phyloP scores from a whole-genome alignment of 2,113 vertebrate species.

The Sceloporus tristichus region DNA sequence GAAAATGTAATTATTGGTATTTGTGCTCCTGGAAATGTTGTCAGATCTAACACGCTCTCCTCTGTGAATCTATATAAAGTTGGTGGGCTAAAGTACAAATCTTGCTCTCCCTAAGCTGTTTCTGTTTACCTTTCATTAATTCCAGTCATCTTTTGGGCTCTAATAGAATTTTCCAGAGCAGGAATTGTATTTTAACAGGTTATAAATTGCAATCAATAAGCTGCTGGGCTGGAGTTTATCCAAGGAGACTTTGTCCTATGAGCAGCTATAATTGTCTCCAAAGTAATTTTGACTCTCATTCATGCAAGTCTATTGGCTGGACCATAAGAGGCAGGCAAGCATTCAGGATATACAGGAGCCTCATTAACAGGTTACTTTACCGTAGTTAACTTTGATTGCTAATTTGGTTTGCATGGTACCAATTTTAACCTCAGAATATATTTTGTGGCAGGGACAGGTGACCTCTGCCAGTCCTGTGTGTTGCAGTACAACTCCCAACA shows the following conservation, averaged over 20 bases:
- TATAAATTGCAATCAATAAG: constrained; percentile 33
- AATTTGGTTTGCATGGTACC: not conserved
- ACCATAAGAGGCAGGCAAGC: not conserved
- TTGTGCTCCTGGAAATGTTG: constrained; percentile 14
- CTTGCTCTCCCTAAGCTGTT: constrained; percentile 1
- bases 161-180: constrained; percentile 37
- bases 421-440: constrained; percentile 7
- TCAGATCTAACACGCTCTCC: not conserved
- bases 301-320: not conserved
- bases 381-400: not conserved
- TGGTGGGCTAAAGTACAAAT: not conserved
- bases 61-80: not conserved
- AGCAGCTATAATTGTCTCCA: constrained; percentile 21
- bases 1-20: constrained; percentile 15
- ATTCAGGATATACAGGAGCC: not conserved
- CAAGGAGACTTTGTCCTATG: constrained; percentile 9
- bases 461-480: too few species aligned
- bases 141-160: constrained; percentile 35
- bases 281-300: constrained; percentile 43
- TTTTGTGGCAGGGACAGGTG: not conserved
- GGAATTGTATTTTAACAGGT: constrained; percentile 36
- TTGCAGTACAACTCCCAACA: too few species aligned
- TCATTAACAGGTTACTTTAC: not conserved
- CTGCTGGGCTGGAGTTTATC: constrained; percentile 28
- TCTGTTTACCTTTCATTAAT: constrained; percentile 28